Base-by-base conservation (phyloP, 2,113 vertebrate genomes). In the Chaenogobius annularis region DNA sequence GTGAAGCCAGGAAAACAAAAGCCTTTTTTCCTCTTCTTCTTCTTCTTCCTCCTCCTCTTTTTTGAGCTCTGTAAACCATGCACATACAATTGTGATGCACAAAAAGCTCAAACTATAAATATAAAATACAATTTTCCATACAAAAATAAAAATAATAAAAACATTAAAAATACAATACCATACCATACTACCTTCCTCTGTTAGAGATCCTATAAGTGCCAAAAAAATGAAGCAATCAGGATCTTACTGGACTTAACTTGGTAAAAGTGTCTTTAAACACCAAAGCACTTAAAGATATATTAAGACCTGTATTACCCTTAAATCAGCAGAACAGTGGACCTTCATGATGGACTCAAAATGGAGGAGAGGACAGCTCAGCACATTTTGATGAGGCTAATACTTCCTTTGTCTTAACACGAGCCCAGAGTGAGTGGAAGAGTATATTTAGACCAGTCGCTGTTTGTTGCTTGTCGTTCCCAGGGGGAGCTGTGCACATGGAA, bases 401-500 rank as follows among this genome's bases (percentile, higher is more conserved):
- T 63, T 63, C 61, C 61, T n/a, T 63, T 40, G 35, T 40, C 61
- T 37, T 63, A 40, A 20, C 40, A 40, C 31, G 35, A 40, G 59
- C 9, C 59, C 6, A 7, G 58, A 61, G 31, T 61, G 58, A 58
- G 50, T 4, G 20, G n/a, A n/a, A 20, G 23, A 40, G 35, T 63
- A 63, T 63, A 63, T 63, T 40, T 63, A 63, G 61, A 37, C 35
- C 61, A 20, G 19, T 40, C 61, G 10, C 19, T 43, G 61, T 63
- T 63, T 63, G 35, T 63, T n/a, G 61, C 61, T 10, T 62, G 22
- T n/a, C 31, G 7, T 9, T 62, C 59, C 59, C 59, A 35, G 59
- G 7, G 59, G 59, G 31, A 37, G 59, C 59, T 37, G 59, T 62
- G 31, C 59, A 62, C 59, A 37, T 62, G 59, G 59, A 10, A 19